Conservation (phyloP, 35 echinoderm and acorn worm genomes). For the Amphiura filiformis region DNA sequence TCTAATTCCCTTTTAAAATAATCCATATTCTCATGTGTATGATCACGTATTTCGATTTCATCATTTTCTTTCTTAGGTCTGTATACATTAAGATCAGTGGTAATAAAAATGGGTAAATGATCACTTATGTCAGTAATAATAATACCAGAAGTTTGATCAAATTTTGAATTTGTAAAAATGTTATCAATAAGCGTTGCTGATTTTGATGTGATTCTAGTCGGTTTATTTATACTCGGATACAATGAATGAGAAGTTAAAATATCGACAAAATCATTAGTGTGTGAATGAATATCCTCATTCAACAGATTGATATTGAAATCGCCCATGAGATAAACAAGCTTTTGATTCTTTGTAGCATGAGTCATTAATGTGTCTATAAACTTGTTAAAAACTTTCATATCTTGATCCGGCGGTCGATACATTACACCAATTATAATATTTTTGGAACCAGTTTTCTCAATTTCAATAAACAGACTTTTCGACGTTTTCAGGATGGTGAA, state of each 20-base stretch:
- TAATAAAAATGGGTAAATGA: not conserved
- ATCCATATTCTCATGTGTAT: not conserved
- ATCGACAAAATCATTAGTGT: not conserved
- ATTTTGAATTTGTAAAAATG: not conserved
- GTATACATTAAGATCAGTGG: not conserved
- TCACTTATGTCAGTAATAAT: not conserved
- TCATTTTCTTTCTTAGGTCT: not conserved
- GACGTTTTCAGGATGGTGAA: too few species aligned
- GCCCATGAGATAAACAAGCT: not conserved
- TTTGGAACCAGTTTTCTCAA: not conserved
- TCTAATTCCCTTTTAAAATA: not conserved
- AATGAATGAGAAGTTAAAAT: not conserved
- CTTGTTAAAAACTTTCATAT: not conserved
- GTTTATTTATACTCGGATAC: not conserved
- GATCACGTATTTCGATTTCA: not conserved
- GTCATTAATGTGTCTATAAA: not conserved
- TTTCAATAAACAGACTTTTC: too few species aligned
- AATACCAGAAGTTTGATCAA: constrained; percentile 6
- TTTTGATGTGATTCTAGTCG: constrained; percentile 6
- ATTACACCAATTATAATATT: not conserved
- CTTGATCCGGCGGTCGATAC: not conserved
- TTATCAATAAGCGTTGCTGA: not conserved
- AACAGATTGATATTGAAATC: not conserved
- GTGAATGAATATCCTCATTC: not conserved
- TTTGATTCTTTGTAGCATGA: not conserved